Conservation (phyloP, 2,797 vertebrate species). For the Salarias fasciatus region DNA sequence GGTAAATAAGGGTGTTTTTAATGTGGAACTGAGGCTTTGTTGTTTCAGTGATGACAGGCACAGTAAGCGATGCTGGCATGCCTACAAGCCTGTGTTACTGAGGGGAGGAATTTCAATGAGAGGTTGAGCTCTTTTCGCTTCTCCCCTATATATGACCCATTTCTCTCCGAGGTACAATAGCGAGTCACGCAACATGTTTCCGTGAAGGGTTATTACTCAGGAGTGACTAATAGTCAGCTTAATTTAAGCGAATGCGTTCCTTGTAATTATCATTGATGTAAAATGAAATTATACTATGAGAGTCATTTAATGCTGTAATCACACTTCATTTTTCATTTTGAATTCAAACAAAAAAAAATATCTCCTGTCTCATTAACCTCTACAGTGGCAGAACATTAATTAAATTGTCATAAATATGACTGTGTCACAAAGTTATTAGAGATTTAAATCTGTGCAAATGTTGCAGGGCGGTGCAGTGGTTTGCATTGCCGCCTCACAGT, state of each 20-base stretch:
- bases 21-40: constrained; percentile 43
- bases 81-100: constrained; percentile 41
- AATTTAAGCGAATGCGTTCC: too few species aligned
- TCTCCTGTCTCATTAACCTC: neutral
- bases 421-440: constrained; percentile 9
- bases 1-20: constrained; percentile 48
- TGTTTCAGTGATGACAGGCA: constrained; percentile 55
- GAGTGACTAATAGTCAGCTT: neutral
- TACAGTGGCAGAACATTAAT: constrained; percentile 9
- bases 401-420: constrained; percentile 2
- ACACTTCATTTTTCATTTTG: too few species aligned
- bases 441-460: constrained; percentile 22
- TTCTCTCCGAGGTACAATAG: constrained; percentile 21
- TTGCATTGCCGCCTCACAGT: too few species aligned
- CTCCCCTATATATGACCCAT: constrained; percentile 46
- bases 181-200: constrained; percentile 19
- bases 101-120: constrained; percentile 41
- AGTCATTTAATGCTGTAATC: neutral
- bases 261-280: too few species aligned
- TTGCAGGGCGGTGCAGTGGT: neutral
- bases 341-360: neutral
- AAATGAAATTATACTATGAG: neutral
- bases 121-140: constrained; percentile 30
- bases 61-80: constrained; percentile 46
- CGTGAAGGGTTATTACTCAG: neutral